Evolutionary conservation across 2,888 invertebrate species (phyloP).

Genomic region (Pollenia angustigena): DNA sequence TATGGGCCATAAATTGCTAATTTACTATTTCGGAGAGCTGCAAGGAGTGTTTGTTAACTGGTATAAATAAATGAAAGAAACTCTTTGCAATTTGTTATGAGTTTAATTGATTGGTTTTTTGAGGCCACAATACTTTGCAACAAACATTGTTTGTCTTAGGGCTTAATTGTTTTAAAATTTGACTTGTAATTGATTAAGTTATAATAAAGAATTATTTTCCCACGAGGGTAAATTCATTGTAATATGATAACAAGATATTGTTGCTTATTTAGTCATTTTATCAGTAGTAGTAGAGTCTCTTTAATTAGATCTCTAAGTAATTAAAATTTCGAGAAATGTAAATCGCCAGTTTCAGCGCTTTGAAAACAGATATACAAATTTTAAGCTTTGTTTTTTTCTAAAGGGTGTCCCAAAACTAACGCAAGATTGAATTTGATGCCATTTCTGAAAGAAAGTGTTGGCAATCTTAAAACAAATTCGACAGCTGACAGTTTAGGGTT

Average conservation of each 20-base stretch:
- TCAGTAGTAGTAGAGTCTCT: too few relatives aligned
- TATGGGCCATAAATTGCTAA: constrained; percentile 50
- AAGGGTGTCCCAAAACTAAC: too few relatives aligned
- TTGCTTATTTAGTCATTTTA: too few relatives aligned
- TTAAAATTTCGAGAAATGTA: too few relatives aligned
- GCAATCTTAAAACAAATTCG: too few relatives aligned
- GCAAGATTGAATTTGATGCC: too few relatives aligned
- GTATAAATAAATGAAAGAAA: constrained; percentile 29
- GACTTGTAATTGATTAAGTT: constrained; percentile 47
- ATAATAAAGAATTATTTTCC: background rate
- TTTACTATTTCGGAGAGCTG: constrained; percentile 32
- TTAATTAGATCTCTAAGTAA: too few relatives aligned
- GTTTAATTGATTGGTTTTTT: constrained; percentile 64
- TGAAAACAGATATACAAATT: too few relatives aligned
- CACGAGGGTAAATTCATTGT: background rate
- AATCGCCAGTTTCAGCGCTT: too few relatives aligned
- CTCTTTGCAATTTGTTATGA: constrained; percentile 31
- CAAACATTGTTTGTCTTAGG: constrained; percentile 52
- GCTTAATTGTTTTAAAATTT: constrained; percentile 61
- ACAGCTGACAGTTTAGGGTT: too few relatives aligned
- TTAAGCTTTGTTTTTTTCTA: too few relatives aligned
- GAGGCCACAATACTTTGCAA: constrained; percentile 26
- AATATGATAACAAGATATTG: background rate
- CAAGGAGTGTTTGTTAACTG: constrained; percentile 54
- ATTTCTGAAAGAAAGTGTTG: too few relatives aligned